Conservation (phyloP, 2,888 invertebrate species). For the Enchytraeus crypticus region DNA sequence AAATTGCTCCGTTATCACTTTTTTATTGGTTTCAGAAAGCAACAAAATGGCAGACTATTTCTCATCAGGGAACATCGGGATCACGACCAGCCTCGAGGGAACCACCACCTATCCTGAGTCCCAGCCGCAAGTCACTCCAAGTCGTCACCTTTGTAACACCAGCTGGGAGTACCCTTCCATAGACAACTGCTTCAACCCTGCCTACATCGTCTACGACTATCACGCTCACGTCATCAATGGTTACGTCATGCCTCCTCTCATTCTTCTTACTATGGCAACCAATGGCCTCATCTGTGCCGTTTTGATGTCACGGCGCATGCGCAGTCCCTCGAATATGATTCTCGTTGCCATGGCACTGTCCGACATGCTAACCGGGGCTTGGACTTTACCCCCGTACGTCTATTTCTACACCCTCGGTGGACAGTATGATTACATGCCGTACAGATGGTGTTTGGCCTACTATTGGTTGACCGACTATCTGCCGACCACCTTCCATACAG, state of each 20-base stretch:
- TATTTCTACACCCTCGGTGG: slow-evolving; percentile 85
- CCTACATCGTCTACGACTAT: background rate
- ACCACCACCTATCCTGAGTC: background rate
- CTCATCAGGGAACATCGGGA: no score
- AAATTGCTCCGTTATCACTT: no score
- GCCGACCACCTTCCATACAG: slow-evolving; percentile 36
- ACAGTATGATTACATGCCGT: slow-evolving; percentile 70
- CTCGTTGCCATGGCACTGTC: slow-evolving; percentile 88
- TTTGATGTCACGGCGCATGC: slow-evolving; percentile 68
- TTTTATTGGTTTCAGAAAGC: no score
- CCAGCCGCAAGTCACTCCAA: background rate
- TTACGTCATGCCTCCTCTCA: slow-evolving; percentile 72
- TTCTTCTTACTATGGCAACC: slow-evolving; percentile 77
- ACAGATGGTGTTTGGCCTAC: slow-evolving; percentile 68
- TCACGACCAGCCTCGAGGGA: no score
- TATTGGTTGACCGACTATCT: slow-evolving; percentile 34
- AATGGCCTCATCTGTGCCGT: slow-evolving; percentile 86
- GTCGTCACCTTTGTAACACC: background rate
- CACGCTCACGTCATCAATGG: slow-evolving; percentile 55
- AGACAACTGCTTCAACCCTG: background rate
- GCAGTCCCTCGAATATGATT: slow-evolving; percentile 80
- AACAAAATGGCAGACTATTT: no score
- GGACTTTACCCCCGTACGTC: slow-evolving; percentile 59
- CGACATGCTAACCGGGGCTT: slow-evolving; percentile 72
- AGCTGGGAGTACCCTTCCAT: background rate